Evolutionary conservation across 2,888 invertebrate genomes (phyloP).

Genomic region (Catocala sponsa): DNA sequence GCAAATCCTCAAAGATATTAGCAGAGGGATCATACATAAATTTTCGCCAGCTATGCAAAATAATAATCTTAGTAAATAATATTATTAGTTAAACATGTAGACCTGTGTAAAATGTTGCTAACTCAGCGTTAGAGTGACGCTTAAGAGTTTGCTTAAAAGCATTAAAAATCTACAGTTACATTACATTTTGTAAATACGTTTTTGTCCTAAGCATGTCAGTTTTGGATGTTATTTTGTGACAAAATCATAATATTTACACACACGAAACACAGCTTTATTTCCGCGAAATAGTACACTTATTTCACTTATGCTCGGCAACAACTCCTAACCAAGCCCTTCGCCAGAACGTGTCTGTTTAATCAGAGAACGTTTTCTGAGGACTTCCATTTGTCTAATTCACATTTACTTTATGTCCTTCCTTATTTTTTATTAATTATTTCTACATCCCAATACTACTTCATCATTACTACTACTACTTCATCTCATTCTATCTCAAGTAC

Average conservation of each 20-base stretch:
- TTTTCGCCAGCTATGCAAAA: no score
- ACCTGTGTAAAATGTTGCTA: conserved; percentile 4
- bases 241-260: background rate
- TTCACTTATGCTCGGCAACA: no score
- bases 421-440: no score
- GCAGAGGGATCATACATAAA: no score
- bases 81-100: conserved; percentile 10
- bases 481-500: background rate
- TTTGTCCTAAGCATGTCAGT: conserved; percentile 42
- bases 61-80: background rate
- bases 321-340: no score
- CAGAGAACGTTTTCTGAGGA: no score
- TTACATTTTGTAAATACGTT: conserved; percentile 30
- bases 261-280: background rate
- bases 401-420: no score
- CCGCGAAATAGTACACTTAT: no score
- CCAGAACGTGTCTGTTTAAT: no score
- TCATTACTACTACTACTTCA: background rate
- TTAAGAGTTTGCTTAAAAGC: conserved; percentile 29
- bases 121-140: conserved; percentile 29
- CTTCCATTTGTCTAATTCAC: no score
- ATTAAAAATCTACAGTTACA: conserved; percentile 7
- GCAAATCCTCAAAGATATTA: no score
- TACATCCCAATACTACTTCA: no score
- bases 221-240: conserved; percentile 48